Evolutionary conservation across 1,140 invertebrate genomes (phyloP).

Genomic region (Drosophila malerkotliana): DNA sequence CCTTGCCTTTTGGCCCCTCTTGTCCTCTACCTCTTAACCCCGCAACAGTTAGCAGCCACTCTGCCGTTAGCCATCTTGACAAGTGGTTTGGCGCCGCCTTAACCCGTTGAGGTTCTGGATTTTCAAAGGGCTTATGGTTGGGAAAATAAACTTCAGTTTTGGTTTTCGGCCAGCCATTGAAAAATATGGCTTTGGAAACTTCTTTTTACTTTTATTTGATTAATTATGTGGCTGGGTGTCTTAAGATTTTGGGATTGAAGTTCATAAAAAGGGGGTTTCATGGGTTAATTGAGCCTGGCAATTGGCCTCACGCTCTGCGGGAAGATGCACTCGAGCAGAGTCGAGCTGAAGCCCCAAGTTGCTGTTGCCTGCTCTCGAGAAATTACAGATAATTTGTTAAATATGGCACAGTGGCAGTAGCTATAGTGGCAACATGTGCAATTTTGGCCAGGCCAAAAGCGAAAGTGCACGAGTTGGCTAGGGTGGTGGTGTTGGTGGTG

Average conservation of each 20-base stretch:
- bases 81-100: slow-evolving; percentile 74
- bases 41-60: slow-evolving; percentile 55
- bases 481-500: neutral
- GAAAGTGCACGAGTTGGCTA: slow-evolving; percentile 57
- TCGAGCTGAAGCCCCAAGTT: slow-evolving; percentile 30
- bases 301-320: slow-evolving; percentile 26
- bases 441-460: slow-evolving; percentile 60
- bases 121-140: slow-evolving; percentile 7
- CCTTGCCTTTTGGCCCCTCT: slow-evolving; percentile 25
- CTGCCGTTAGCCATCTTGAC: slow-evolving; percentile 76
- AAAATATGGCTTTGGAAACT: neutral
- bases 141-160: slow-evolving; percentile 18
- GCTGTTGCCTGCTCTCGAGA: slow-evolving; percentile 66
- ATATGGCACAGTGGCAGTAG: slow-evolving; percentile 64
- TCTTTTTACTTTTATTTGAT: neutral
- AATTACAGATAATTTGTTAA: slow-evolving; percentile 83
- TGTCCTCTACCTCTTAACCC: neutral
- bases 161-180: neutral
- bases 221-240: neutral
- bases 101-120: slow-evolving; percentile 39
- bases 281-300: slow-evolving; percentile 36
- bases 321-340: slow-evolving; percentile 19
- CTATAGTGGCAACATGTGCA: slow-evolving; percentile 31
- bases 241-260: neutral
- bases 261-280: neutral